Base-by-base conservation (phyloP, 2,797 vertebrate species). In the Rhynchotus rufescens region DNA sequence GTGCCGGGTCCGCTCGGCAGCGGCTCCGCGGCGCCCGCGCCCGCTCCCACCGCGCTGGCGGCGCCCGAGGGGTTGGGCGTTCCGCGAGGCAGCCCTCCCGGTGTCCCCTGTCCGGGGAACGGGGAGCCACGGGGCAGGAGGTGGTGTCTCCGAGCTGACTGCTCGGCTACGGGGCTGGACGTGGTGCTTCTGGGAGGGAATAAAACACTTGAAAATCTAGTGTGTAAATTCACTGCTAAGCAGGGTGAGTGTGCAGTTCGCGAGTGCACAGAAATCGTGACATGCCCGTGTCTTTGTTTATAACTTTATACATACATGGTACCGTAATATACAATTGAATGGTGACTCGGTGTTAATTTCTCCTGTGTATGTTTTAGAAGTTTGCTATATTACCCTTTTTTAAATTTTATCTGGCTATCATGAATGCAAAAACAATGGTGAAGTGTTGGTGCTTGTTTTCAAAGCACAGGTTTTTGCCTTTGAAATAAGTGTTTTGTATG, bases 51-150 rank as follows among this genome's bases (percentile, higher is more conserved):
- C n/a, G n/a, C n/a, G n/a, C n/a, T n/a, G 36, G 8, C 36, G 4
- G 36, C 36, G 36, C 36, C 9, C 36, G 8, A 10, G 8, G 36
- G 9, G 36, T 67, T 0, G 0, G 0, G 0, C 7, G 1, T 9
- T 79, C 75, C 62, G 34, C 15, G 54, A 25, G 23, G 0, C 1
- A 1, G 2, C 28, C 15, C 28, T 72, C 68, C 56, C 57, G 11
- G 23, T 42, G 26, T n/a, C 15, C n/a, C 2, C 34, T 32, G 15
- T 14, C 11, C 6, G 15, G 36, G 7, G n/a, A n/a, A n/a, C n/a
- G n/a, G 14, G 7, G 28, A 49, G 0, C 9, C 2, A 1, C 14
- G 1, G 2, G 2, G 11, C 4, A 6, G 10, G 30, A 7, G 25
- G 26, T 15, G 19, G 10, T 57, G 16, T 12, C 19, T 22, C 0